Evolutionary conservation across 2,888 invertebrate species (phyloP).

Genomic region (Anagyrus pseudococci): DNA sequence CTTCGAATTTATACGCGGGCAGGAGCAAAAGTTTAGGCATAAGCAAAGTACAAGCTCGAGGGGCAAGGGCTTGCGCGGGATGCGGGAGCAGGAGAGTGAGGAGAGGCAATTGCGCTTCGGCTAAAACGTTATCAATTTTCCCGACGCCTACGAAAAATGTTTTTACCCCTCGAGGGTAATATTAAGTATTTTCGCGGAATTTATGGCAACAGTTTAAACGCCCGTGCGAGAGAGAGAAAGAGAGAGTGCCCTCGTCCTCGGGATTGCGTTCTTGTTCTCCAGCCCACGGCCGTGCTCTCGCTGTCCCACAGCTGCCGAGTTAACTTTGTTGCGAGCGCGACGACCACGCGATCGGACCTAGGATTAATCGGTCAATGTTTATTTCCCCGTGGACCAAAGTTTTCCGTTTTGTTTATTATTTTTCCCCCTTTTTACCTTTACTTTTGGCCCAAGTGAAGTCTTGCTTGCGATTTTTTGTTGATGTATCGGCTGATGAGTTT

Average conservation of each 20-base stretch:
- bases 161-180: slow-evolving; percentile 6
- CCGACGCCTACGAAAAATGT: slow-evolving; percentile 11
- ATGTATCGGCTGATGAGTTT: background rate
- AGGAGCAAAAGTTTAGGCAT: too few relatives aligned
- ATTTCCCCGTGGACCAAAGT: slow-evolving; percentile 34
- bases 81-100: background rate
- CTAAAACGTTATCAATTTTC: slow-evolving; percentile 10
- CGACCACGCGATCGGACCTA: slow-evolving; percentile 5
- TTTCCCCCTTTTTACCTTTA: slow-evolving; percentile 14
- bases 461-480: background rate
- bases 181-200: slow-evolving; percentile 24
- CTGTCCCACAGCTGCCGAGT: background rate
- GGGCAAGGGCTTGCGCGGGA: background rate
- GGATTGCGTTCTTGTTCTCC: too few relatives aligned
- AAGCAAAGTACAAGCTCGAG: background rate
- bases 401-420: slow-evolving; percentile 12
- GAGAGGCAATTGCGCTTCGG: background rate
- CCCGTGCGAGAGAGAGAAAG: too few relatives aligned
- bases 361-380: slow-evolving; percentile 34
- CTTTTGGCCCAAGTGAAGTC: background rate
- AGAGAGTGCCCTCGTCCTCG: too few relatives aligned
- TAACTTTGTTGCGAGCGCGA: slow-evolving; percentile 31
- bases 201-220: slow-evolving; percentile 16
- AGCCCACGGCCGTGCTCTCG: background rate
- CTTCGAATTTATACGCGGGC: too few relatives aligned